phyloP scores from a whole-genome alignment of 2,888 invertebrate species.

The Mechanitis mazaeus region DNA sequence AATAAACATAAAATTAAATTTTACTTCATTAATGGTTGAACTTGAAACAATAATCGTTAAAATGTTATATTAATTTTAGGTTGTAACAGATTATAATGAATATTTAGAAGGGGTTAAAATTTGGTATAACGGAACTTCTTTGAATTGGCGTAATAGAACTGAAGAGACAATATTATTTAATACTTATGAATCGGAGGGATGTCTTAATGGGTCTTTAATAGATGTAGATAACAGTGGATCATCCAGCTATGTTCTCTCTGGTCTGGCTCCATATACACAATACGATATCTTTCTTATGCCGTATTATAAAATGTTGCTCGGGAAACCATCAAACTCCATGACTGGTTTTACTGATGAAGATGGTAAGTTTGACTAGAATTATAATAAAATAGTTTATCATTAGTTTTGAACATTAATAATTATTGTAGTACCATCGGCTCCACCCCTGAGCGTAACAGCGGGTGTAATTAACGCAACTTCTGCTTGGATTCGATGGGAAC shows the following conservation, averaged over 20 bases:
- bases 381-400: constrained; percentile 1
- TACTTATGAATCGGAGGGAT: constrained; percentile 50
- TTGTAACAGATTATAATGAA: constrained; percentile 72
- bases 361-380: constrained; percentile 57
- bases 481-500: constrained; percentile 88
- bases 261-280: constrained; percentile 88
- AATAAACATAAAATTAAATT: constrained; percentile 16
- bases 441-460: constrained; percentile 86
- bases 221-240: constrained; percentile 82
- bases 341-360: constrained; percentile 91
- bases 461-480: constrained; percentile 89
- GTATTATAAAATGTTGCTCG: constrained; percentile 90
- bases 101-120: constrained; percentile 84
- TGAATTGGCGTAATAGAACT: constrained; percentile 65
- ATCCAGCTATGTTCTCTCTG: constrained; percentile 84
- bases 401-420: constrained; percentile 5
- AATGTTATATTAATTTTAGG: constrained; percentile 44
- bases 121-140: constrained; percentile 69
- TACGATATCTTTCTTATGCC: constrained; percentile 96
- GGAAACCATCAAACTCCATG: constrained; percentile 94
- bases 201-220: constrained; percentile 80
- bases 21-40: not conserved
- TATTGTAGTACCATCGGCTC: constrained; percentile 81
- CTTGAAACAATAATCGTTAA: not conserved
- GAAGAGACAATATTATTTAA: constrained; percentile 53